Evolutionary conservation across 37 sponge, comb jelly and placozoan species (phyloP).

Genomic region (Oopsacas minuta): DNA sequence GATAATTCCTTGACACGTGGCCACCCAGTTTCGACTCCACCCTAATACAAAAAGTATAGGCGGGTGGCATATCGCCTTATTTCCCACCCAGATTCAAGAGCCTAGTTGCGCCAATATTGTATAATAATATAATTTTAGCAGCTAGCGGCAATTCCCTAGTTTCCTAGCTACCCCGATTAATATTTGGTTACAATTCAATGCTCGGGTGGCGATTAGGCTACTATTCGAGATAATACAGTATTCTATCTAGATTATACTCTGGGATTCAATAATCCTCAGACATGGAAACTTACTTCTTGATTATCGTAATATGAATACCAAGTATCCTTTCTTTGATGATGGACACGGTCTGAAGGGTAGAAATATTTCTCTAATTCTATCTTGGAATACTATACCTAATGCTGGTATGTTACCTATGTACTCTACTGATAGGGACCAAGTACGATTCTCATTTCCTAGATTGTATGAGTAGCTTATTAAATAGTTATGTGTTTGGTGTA

Average conservation of each 20-base stretch:
- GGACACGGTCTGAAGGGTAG: constrained; percentile 55
- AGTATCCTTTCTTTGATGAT: constrained; percentile 88
- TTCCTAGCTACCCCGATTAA: too few species aligned
- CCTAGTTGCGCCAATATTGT: too few species aligned
- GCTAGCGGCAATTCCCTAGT: too few species aligned
- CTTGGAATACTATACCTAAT: constrained; percentile 83
- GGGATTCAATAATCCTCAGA: constrained; percentile 84
- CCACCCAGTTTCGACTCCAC: too few species aligned
- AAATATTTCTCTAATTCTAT: constrained; percentile 53
- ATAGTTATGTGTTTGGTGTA: constrained; percentile 7
- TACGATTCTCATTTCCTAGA: neutral
- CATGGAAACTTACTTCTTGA: constrained; percentile 57
- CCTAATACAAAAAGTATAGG: too few species aligned
- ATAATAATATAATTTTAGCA: too few species aligned
- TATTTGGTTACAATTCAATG: neutral
- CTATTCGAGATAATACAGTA: too few species aligned
- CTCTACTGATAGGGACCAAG: neutral
- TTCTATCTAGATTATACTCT: constrained; percentile 63
- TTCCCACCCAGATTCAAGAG: too few species aligned
- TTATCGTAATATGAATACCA: constrained; percentile 27
- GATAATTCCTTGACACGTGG: too few species aligned
- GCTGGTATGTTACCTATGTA: constrained; percentile 66
- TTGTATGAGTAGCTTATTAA: neutral
- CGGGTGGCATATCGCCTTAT: too few species aligned
- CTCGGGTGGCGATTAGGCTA: too few species aligned